phyloP scores from a whole-genome alignment of 2,113 vertebrate species.

The Psittacara wagleri region DNA sequence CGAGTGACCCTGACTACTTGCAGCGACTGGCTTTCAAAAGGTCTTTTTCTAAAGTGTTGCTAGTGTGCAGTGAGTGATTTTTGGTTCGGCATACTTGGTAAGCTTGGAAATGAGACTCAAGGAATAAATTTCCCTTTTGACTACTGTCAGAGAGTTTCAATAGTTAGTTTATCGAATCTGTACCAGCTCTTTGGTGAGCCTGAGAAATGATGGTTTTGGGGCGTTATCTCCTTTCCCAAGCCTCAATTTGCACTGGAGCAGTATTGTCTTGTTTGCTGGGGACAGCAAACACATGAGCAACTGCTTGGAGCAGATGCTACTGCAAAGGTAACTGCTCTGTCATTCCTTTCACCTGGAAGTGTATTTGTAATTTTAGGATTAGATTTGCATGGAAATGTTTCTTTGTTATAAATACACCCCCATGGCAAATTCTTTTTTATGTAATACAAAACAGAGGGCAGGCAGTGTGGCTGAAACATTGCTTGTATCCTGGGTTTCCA shows the following conservation, averaged over 20 bases:
- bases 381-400: background rate
- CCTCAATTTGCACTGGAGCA: background rate
- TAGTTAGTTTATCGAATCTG: background rate
- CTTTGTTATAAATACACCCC: background rate
- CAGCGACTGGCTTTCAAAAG: background rate
- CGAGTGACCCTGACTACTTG: background rate
- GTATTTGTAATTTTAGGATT: constrained; percentile 3
- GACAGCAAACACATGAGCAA: background rate
- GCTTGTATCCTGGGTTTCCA: background rate
- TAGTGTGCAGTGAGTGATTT: background rate
- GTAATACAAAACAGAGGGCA: background rate
- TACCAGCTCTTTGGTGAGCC: background rate
- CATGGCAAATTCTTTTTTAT: background rate
- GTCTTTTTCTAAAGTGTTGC: background rate
- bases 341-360: background rate
- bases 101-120: background rate
- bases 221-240: background rate
- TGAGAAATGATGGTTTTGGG: background rate
- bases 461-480: background rate
- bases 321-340: background rate
- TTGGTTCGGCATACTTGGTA: background rate
- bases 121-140: constrained; percentile 14
- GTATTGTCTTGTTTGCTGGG: background rate
- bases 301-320: background rate
- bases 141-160: background rate